Conservation (phyloP, 1,140 invertebrate species). For the Panagrolaimus sp. region DNA sequence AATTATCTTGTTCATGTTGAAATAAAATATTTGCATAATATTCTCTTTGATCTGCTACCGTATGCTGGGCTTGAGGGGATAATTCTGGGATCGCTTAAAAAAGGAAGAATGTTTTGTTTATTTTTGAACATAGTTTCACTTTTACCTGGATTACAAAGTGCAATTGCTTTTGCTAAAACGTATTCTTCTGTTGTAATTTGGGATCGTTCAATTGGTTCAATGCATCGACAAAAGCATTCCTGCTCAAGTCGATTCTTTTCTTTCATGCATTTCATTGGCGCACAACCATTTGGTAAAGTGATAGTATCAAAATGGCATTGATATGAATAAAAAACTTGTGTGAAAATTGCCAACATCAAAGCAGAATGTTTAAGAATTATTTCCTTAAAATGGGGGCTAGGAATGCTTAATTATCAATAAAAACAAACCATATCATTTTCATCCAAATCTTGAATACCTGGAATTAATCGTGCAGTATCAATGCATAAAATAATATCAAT, state of each 20-base stretch:
- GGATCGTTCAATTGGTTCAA: background rate
- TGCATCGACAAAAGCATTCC: background rate
- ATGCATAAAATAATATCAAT: no score
- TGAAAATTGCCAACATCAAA: background rate
- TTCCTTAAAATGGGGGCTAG: background rate
- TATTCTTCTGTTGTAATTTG: slow-evolving; percentile 6
- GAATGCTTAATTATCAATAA: no score
- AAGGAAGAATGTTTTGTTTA: no score
- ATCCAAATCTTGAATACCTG: no score
- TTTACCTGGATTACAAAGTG: background rate
- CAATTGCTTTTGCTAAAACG: background rate
- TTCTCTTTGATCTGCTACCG: background rate
- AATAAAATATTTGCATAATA: background rate
- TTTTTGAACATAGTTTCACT: no score
- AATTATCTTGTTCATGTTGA: background rate
- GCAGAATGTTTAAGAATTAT: background rate
- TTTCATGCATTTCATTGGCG: background rate
- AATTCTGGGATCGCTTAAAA: no score
- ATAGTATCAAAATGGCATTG: background rate
- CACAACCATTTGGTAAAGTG: background rate
- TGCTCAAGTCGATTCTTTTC: background rate
- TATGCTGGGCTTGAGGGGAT: no score
- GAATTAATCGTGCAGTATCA: no score
- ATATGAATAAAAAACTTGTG: background rate
- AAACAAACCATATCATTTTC: no score